Conservation (phyloP, 2,888 invertebrate genomes). For the Orgyia antiqua region DNA sequence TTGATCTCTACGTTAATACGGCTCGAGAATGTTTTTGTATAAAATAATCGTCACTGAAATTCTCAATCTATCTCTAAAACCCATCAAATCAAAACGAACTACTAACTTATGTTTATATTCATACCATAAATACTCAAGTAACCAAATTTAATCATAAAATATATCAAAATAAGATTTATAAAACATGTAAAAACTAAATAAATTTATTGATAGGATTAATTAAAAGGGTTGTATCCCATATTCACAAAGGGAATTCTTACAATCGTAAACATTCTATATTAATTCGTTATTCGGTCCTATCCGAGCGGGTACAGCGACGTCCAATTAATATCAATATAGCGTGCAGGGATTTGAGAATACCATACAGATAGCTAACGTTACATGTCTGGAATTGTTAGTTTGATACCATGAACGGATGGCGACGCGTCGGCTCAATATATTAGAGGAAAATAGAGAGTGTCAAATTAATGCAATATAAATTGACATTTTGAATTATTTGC, state of each 20-base stretch:
- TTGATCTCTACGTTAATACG: too few relatives aligned
- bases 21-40: too few relatives aligned
- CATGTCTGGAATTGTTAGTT: constrained; percentile 15
- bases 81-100: too few relatives aligned
- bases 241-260: constrained; percentile 55
- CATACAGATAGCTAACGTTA: constrained; percentile 26
- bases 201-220: too few relatives aligned
- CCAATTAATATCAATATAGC: constrained; percentile 64
- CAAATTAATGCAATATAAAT: constrained; percentile 17
- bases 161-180: too few relatives aligned
- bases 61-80: too few relatives aligned
- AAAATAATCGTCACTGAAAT: too few relatives aligned
- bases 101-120: too few relatives aligned
- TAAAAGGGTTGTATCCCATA: constrained; percentile 37
- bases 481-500: constrained; percentile 10
- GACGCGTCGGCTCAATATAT: constrained; percentile 26
- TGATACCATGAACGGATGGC: constrained; percentile 12
- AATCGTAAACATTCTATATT: constrained; percentile 49
- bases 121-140: too few relatives aligned
- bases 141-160: too few relatives aligned
- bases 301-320: constrained; percentile 41
- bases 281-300: constrained; percentile 51
- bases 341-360: constrained; percentile 40
- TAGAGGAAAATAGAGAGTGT: constrained; percentile 18
- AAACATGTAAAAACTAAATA: too few relatives aligned